phyloP scores from a whole-genome alignment of 2,888 invertebrate species.

The Hyposoter dolosus region DNA sequence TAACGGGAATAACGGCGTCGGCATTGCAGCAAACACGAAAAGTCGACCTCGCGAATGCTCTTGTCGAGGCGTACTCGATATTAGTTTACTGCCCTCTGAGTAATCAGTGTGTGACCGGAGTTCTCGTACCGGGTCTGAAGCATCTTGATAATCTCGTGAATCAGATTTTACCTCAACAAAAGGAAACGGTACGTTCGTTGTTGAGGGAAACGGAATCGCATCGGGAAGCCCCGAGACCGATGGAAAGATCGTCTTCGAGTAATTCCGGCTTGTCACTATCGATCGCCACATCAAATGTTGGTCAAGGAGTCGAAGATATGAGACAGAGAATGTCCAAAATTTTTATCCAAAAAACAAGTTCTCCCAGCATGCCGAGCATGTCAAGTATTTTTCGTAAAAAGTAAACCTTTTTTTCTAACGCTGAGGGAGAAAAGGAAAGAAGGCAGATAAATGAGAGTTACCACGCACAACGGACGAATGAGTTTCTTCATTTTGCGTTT shows the following conservation, averaged over 20 bases:
- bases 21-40: slow-evolving; percentile 87
- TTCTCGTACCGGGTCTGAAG: slow-evolving; percentile 86
- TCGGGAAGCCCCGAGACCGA: slow-evolving; percentile 80
- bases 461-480: slow-evolving; percentile 53
- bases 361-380: slow-evolving; percentile 77
- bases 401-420: slow-evolving; percentile 60
- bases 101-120: slow-evolving; percentile 84
- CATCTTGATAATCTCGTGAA: slow-evolving; percentile 85
- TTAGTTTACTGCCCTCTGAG: slow-evolving; percentile 86
- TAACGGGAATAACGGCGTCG: slow-evolving; percentile 87
- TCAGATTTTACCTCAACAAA: slow-evolving; percentile 85
- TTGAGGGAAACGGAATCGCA: slow-evolving; percentile 86
- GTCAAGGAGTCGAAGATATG: slow-evolving; percentile 87
- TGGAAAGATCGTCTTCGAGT: slow-evolving; percentile 81
- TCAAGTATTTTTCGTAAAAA: slow-evolving; percentile 83
- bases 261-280: slow-evolving; percentile 82
- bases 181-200: slow-evolving; percentile 86
- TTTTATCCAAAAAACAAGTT: slow-evolving; percentile 84
- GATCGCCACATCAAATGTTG: slow-evolving; percentile 83
- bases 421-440: neutral
- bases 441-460: slow-evolving; percentile 2
- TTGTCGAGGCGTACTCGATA: slow-evolving; percentile 89
- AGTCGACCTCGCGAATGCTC: slow-evolving; percentile 87
- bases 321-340: slow-evolving; percentile 87
- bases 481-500: neutral